These are phyloP conservation scores for Eilema caniola DNA, from an alignment of 2,888 invertebrate species.

Conservation along the genomic window DNA sequence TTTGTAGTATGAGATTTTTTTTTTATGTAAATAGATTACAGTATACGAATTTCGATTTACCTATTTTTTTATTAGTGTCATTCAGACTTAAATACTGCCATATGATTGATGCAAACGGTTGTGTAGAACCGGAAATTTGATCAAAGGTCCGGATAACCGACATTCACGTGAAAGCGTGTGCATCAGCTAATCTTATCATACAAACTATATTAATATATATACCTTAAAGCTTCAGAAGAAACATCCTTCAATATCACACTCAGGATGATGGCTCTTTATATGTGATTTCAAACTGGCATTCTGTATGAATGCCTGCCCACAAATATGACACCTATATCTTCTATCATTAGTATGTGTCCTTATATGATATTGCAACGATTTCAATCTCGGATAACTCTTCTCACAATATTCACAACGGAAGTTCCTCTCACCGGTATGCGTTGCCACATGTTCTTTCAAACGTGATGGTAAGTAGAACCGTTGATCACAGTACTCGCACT, in stretches of 20 bases:
- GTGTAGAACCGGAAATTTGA: too few species aligned
- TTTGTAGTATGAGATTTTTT: background rate
- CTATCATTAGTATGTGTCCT: slow-evolving; percentile 87
- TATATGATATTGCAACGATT: slow-evolving; percentile 87
- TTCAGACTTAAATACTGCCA: too few species aligned
- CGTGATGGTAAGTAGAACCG: slow-evolving; percentile 81
- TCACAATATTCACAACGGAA: slow-evolving; percentile 87
- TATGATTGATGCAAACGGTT: too few species aligned
- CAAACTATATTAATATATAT: background rate
- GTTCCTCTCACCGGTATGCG: slow-evolving; percentile 85
- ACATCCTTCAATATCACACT: slow-evolving; percentile 77
- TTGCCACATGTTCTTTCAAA: slow-evolving; percentile 83
- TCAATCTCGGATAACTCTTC: slow-evolving; percentile 87
- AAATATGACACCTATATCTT: slow-evolving; percentile 85
- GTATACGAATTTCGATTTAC: background rate
- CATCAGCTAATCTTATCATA: too few species aligned
- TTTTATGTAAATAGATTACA: background rate
- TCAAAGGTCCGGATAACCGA: too few species aligned
- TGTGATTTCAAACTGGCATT: slow-evolving; percentile 87
- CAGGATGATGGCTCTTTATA: slow-evolving; percentile 86
- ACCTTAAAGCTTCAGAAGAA: slow-evolving; percentile 59
- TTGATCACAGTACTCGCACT: slow-evolving; percentile 86
- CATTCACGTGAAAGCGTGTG: too few species aligned
- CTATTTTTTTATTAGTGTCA: too few species aligned
- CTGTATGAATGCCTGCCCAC: slow-evolving; percentile 87